These are phyloP conservation scores for Lochmaea crataegi DNA, from an alignment of 2,888 invertebrate genomes.

Conservation along the genomic window DNA sequence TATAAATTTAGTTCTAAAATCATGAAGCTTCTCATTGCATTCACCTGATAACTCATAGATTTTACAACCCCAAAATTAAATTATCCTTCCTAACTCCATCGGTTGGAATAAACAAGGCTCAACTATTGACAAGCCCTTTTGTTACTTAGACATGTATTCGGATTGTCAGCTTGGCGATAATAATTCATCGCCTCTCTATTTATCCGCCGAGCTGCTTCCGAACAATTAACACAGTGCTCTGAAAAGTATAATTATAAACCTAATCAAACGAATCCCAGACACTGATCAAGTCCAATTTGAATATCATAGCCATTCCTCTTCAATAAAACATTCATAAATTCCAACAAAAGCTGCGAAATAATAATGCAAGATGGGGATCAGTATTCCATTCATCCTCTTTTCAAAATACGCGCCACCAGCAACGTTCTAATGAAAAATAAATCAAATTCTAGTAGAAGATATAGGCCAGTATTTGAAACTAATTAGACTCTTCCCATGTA, in stretches of 20 bases:
- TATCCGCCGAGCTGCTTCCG: background rate
- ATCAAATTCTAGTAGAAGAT: constrained; percentile 36
- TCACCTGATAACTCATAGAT: no score
- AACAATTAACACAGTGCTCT: constrained; percentile 7
- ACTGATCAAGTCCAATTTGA: constrained; percentile 32
- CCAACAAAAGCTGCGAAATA: constrained; percentile 33
- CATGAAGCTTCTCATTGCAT: background rate
- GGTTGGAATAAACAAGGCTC: background rate
- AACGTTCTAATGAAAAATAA: constrained; percentile 38
- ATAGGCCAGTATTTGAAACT: background rate
- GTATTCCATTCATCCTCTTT: constrained; percentile 26
- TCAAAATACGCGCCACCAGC: constrained; percentile 7
- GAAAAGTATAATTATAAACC: constrained; percentile 21
- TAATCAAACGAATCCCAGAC: constrained; percentile 20
- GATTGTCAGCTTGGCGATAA: background rate
- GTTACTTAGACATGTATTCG: background rate
- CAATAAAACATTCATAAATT: constrained; percentile 37
- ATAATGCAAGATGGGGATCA: constrained; percentile 28
- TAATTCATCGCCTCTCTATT: constrained; percentile 9
- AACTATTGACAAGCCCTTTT: constrained; percentile 5
- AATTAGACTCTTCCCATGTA: background rate
- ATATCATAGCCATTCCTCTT: constrained; percentile 25
- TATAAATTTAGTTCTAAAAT: no score
- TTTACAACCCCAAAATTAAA: background rate
- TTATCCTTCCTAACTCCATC: background rate